Base-by-base conservation (phyloP, 2,113 vertebrate genomes). In the Nipponia nippon region DNA sequence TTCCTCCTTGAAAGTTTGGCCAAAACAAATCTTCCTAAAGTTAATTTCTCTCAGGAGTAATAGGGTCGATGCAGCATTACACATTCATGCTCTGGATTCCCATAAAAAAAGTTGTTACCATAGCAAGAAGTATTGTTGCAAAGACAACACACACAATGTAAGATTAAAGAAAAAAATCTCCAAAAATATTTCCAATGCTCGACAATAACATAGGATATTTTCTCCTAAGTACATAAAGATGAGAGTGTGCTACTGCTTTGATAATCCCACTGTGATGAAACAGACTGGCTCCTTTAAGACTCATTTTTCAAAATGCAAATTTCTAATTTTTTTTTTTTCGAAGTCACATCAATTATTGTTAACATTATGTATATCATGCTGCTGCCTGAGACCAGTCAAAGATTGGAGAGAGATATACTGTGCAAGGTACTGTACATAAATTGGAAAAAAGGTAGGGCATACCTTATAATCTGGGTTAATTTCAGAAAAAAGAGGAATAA, bases 51-150 rank as follows among this genome's bases (percentile, higher is more conserved):
- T 90, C 94, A 88, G 27, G 94, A 73, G 89, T 70, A 96, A 93
- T 14, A 73, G 29, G 53, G 82, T 86, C 13, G 0, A 93, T 94
- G 91, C 66, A 95, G 83, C 56, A 91, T 82, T 96, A 92, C 93
- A 91, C 38, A 65, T 27, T 80, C 92, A 80, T 69, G 87, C 81
- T 93, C 78, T 77, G 59, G 76, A 90, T 95, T 93, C 82, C 95
- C 97, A 77, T 90, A 72, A 95, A 95, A 85, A 85, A 49, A 76
- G n/a, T 73, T 73, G 95, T 97, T 96, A 73, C 96, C 95, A 96
- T 97, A 91, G 95, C 91, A 93, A 97, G 85, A 96, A 88, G 26
- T 79, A 85, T 90, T 94, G 91, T 91, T 96, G 84, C 91, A 96
- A 80, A 89, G 96, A 93, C 94, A 97, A 96, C 62, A 94, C 52